Evolutionary conservation across 1,140 invertebrate genomes (phyloP).

Genomic region (Drosophila carrolli): DNA sequence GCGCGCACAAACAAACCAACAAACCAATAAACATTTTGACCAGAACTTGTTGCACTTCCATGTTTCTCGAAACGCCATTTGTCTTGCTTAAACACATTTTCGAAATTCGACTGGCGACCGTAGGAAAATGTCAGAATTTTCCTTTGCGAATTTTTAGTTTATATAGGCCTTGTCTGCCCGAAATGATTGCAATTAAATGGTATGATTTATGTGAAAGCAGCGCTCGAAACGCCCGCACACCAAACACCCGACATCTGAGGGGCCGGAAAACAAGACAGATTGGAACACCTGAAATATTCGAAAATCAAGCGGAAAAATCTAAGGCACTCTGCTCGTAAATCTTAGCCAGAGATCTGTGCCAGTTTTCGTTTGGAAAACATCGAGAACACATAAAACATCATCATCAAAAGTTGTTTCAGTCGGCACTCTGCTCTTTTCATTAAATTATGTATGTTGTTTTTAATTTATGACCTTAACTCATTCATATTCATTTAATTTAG

Average conservation of each 20-base stretch:
- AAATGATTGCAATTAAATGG: conserved; percentile 77
- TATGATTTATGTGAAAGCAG: conserved; percentile 64
- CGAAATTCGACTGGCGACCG: conserved; percentile 17
- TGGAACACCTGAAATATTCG: conserved; percentile 67
- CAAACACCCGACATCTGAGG: conserved; percentile 16
- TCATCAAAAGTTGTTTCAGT: conserved; percentile 52
- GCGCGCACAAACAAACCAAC: conserved; percentile 9
- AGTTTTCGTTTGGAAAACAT: conserved; percentile 66
- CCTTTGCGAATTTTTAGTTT: conserved; percentile 31
- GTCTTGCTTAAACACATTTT: conserved; percentile 57
- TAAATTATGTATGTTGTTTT: conserved; percentile 61
- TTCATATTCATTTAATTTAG: conserved; percentile 60
- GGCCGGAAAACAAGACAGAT: conserved; percentile 49
- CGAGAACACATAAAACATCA: conserved; percentile 39
- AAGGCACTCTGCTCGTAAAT: conserved; percentile 58
- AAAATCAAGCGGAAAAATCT: conserved; percentile 52
- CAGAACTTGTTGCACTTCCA: conserved; percentile 74
- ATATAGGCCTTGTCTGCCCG: conserved; percentile 27
- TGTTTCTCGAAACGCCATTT: conserved; percentile 68
- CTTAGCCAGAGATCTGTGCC: conserved; percentile 47
- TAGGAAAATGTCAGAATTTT: conserved; percentile 54
- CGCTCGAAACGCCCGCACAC: conserved; percentile 58
- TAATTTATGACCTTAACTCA: conserved; percentile 67
- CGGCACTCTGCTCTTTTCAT: conserved; percentile 21
- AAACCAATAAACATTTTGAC: conserved; percentile 57